A percentile compares a stretch with the other conserved stretches of the same genome.
Evolutionary conservation across 1,140 invertebrate species (phyloP).

Genomic region (Drosophila neocordata): DNA sequence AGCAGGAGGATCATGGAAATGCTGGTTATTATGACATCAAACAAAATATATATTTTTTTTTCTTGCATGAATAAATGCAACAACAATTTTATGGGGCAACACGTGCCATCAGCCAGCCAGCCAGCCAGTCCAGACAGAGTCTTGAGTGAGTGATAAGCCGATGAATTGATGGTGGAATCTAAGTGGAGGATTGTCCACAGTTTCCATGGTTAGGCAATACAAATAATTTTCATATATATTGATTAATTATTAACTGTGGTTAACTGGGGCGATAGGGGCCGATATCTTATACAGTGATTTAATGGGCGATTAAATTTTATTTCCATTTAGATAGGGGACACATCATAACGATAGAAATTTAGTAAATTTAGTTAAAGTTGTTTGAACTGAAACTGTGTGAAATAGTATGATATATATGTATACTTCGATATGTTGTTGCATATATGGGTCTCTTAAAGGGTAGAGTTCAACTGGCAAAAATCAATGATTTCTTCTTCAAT

Average conservation of each 20-base stretch:
- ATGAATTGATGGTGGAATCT: constrained; percentile 14
- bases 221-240: too few relatives aligned
- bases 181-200: background rate
- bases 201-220: too few relatives aligned
- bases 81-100: constrained; percentile 6
- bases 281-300: too few relatives aligned
- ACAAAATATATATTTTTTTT: constrained; percentile 8
- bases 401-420: too few relatives aligned
- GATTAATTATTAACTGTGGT: too few relatives aligned
- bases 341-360: too few relatives aligned
- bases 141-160: constrained; percentile 28
- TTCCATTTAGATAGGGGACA: too few relatives aligned
- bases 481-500: background rate
- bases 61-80: constrained; percentile 33
- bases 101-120: constrained; percentile 46
- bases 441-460: background rate
- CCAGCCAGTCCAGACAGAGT: constrained; percentile 16
- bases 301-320: too few relatives aligned
- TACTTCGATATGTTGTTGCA: too few relatives aligned
- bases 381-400: too few relatives aligned
- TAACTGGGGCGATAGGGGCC: too few relatives aligned
- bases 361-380: too few relatives aligned
- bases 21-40: constrained; percentile 60
- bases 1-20: constrained; percentile 33
- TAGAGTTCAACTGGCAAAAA: background rate